A percentile compares a stretch with the other conserved stretches of the same genome.
Conservation (phyloP, 2,888 invertebrate genomes). For the Lepeophtheirus nordmannii region DNA sequence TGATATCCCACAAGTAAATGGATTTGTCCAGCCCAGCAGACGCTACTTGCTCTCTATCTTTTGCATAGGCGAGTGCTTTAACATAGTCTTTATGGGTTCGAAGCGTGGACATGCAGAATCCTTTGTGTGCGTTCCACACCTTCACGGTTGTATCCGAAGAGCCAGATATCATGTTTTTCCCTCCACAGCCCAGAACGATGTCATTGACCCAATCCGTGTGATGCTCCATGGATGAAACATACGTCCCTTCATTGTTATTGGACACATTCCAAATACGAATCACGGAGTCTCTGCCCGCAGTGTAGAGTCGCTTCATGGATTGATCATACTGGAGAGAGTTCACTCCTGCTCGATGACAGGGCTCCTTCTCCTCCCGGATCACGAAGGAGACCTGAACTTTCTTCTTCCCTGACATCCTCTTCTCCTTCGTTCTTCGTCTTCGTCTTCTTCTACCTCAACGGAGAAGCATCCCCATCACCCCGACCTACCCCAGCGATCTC, state of each 20-base stretch:
- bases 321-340: conserved; percentile 89
- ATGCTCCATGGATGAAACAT: conserved; percentile 71
- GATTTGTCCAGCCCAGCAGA: conserved; percentile 92
- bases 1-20: conserved; percentile 97
- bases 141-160: conserved; percentile 98
- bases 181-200: conserved; percentile 90
- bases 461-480: too few relatives aligned
- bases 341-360: conserved; percentile 82
- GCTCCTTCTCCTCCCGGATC: conserved; percentile 71
- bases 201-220: conserved; percentile 99
- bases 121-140: conserved; percentile 98
- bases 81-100: conserved; percentile 97
- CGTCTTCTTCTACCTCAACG: too few relatives aligned
- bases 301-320: conserved; percentile 68
- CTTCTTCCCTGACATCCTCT: conserved; percentile 1
- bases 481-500: too few relatives aligned
- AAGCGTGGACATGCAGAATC: conserved; percentile 96
- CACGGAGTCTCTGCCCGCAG: conserved; percentile 91
- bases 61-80: conserved; percentile 89
- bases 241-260: background rate
- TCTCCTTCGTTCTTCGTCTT: too few relatives aligned
- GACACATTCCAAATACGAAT: conserved; percentile 48
- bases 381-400: conserved; percentile 24
- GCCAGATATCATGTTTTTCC: conserved; percentile 93
- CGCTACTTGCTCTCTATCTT: conserved; percentile 72